Evolutionary conservation across 2,888 invertebrate species (phyloP).

Genomic region (Lymantria dispar): DNA sequence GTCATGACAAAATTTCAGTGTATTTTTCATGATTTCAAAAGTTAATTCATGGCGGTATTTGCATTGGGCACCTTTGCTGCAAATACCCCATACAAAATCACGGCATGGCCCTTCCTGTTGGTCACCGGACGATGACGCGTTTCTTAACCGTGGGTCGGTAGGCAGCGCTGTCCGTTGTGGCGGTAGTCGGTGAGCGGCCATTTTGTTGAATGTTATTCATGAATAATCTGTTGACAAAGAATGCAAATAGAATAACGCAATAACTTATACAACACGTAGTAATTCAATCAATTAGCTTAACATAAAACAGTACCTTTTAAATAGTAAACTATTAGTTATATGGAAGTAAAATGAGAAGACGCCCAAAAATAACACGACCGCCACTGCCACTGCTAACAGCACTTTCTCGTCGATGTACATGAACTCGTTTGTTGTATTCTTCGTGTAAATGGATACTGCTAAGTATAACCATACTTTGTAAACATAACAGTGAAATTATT

Average conservation of each 20-base stretch:
- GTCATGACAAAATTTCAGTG: slow-evolving; percentile 66
- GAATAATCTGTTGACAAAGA: not conserved
- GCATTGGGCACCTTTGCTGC: slow-evolving; percentile 55
- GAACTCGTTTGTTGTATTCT: not conserved
- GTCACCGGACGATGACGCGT: slow-evolving; percentile 2
- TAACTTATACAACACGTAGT: too few relatives aligned
- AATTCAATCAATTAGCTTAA: not conserved
- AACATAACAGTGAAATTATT: not conserved
- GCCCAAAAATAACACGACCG: not conserved
- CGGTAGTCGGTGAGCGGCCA: not conserved
- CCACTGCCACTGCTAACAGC: not conserved
- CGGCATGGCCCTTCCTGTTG: slow-evolving; percentile 45
- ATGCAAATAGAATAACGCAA: not conserved
- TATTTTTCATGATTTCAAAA: slow-evolving; percentile 58
- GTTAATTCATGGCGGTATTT: slow-evolving; percentile 58
- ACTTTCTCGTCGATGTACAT: not conserved
- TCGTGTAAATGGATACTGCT: not conserved
- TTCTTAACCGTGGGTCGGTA: not conserved
- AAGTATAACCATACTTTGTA: not conserved
- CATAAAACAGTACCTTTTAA: not conserved
- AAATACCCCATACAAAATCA: slow-evolving; percentile 66
- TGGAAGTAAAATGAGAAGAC: not conserved
- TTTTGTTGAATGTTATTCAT: not conserved
- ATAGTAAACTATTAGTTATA: not conserved
- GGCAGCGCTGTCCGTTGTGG: not conserved